These are phyloP conservation scores for Phalloptychus januarius DNA, from an alignment of 2,797 vertebrate genomes.

Conservation along the genomic window DNA sequence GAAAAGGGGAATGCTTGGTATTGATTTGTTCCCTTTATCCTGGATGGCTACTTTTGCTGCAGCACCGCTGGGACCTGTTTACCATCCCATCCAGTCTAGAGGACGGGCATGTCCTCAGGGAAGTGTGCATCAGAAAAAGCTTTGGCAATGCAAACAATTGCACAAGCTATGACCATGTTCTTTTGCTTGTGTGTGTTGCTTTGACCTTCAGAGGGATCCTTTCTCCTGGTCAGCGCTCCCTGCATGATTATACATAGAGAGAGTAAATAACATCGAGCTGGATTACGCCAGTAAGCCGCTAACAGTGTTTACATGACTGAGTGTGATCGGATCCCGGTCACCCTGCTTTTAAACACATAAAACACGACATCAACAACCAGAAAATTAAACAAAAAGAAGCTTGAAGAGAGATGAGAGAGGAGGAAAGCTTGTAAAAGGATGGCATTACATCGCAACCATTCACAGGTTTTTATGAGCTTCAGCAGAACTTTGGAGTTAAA, in stretches of 20 bases:
- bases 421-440: constrained; percentile 9
- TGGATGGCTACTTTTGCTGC: constrained; percentile 47
- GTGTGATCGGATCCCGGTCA: constrained; percentile 47
- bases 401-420: background rate
- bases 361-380: constrained; percentile 41
- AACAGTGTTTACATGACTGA: constrained; percentile 60
- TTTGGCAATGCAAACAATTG: constrained; percentile 70
- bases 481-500: background rate
- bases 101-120: constrained; percentile 53
- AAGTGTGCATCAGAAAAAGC: constrained; percentile 38
- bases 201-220: constrained; percentile 63
- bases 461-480: background rate
- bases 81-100: constrained; percentile 50
- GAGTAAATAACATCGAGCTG: constrained; percentile 66
- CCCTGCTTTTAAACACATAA: constrained; percentile 23
- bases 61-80: constrained; percentile 59
- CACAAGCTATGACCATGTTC: constrained; percentile 52
- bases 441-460: background rate
- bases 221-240: constrained; percentile 31
- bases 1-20: constrained; percentile 47
- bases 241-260: constrained; percentile 23
- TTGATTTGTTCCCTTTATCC: constrained; percentile 66
- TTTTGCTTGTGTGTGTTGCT: constrained; percentile 17
- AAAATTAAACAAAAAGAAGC: constrained; percentile 48
- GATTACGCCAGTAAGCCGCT: constrained; percentile 64